Base-by-base conservation (phyloP, 1,140 invertebrate species). In the Bombus haemorrhoidalis region DNA sequence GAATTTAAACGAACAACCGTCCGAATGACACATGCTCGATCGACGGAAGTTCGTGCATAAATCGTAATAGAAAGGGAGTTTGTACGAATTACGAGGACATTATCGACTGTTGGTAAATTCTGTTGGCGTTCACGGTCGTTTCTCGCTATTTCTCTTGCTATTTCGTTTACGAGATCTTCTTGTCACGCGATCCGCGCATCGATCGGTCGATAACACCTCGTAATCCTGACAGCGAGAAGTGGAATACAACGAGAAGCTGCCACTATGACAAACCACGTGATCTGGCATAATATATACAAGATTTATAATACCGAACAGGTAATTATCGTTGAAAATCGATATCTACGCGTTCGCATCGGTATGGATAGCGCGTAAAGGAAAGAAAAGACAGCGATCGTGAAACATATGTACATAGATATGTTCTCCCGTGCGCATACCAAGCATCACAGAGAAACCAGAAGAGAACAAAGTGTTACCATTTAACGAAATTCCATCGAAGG, bases 21-120 rank as follows among this genome's bases (percentile, higher is more conserved):
- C 66, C 18, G 43, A 68, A 85, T 73, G 59, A n/a, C 76, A n/a
- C 76, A 53, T 68, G 37, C 64, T 66, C 59, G 71, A 22, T 28
- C 53, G 53, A 43, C 47, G 43, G 43, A 18, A 25, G 41, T 83
- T 83, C 81, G 72, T 83, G 79, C 68, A 72, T 34, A 9, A 43
- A 76, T 66, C 81, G 37, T 59, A 53, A 41, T 43, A 64, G 15
- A 62, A n/a, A 3, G 22, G 32, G 22, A 12, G n/a, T 9, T 41
- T 9, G 32, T 28, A 25, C 18, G 43, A 62, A 81, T 81, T 28
- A 72, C 41, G 64, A 37, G 43, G 34, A 28, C 4, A 22, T 39
- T 57, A 47, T 47, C 78, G 78, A 43, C 59, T 1, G 3, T 3
- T 0, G 25, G 59, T 12, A 28, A 25, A 12, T 3, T n/a, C n/a